These are phyloP conservation scores for Cheilosia soror DNA, from an alignment of 2,888 invertebrate genomes.

Conservation along the genomic window DNA sequence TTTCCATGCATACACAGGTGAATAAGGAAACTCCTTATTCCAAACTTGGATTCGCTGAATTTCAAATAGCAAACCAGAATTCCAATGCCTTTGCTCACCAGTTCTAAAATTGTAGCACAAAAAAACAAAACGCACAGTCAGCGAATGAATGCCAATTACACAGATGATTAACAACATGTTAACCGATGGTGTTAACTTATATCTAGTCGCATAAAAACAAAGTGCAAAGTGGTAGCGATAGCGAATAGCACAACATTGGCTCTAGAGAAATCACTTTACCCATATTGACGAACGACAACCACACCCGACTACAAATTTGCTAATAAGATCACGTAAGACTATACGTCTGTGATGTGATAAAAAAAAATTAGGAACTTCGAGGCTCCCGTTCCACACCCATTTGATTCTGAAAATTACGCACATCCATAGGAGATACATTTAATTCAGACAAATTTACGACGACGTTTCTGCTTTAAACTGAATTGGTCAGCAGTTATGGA, in stretches of 20 bases:
- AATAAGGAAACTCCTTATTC: constrained; percentile 18
- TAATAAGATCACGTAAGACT: constrained; percentile 66
- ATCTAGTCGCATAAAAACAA: constrained; percentile 1
- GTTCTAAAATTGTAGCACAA: constrained; percentile 19
- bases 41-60: constrained; percentile 21
- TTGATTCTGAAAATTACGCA: constrained; percentile 34
- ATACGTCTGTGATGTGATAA: constrained; percentile 25
- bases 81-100: constrained; percentile 36
- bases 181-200: constrained; percentile 37
- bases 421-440: background rate
- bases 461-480: constrained; percentile 5
- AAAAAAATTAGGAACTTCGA: constrained; percentile 49
- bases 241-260: background rate
- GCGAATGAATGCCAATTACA: constrained; percentile 43
- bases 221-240: background rate
- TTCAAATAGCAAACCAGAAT: constrained; percentile 28
- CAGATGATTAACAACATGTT: constrained; percentile 58
- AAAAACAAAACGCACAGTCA: constrained; percentile 8
- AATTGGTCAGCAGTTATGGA: background rate
- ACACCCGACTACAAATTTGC: constrained; percentile 62
- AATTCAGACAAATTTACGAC: background rate
- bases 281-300: constrained; percentile 41
- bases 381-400: constrained; percentile 23
- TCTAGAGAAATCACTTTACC: constrained; percentile 7
- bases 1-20: background rate